phyloP scores from a whole-genome alignment of 2,113 vertebrate genomes.

The Serilophus lunatus region DNA sequence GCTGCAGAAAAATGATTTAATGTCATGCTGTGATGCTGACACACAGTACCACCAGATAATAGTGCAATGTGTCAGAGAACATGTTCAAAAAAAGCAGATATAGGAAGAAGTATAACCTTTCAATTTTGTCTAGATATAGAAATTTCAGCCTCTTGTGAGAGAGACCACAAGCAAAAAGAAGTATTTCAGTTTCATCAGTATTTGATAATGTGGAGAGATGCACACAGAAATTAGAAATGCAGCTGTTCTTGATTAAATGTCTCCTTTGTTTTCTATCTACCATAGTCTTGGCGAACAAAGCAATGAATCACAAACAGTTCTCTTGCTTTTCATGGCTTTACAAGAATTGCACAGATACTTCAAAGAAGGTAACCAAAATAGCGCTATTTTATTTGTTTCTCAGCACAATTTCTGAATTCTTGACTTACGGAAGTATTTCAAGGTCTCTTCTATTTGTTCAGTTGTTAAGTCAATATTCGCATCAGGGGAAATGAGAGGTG shows the following conservation, averaged over 20 bases:
- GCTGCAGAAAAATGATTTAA: neutral
- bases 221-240: neutral
- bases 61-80: neutral
- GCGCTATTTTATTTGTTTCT: neutral
- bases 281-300: neutral
- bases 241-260: neutral
- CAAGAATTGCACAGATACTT: neutral
- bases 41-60: neutral
- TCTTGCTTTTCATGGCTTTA: neutral
- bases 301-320: neutral
- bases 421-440: slow-evolving; percentile 97
- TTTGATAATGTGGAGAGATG: neutral
- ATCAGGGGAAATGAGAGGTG: slow-evolving; percentile 89
- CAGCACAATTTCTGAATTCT: neutral
- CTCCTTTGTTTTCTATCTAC: neutral
- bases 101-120: neutral
- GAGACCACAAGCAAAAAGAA: neutral
- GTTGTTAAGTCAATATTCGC: slow-evolving; percentile 87
- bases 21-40: neutral
- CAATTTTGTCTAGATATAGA: neutral
- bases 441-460: slow-evolving; percentile 96
- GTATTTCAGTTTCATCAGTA: neutral
- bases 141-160: neutral
- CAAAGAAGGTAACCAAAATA: neutral
- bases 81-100: neutral